Evolutionary conservation across 2,797 vertebrate species (phyloP), one percentile per base, ranked within the genome.

Genomic region (Sylvilagus floridanus): DNA sequence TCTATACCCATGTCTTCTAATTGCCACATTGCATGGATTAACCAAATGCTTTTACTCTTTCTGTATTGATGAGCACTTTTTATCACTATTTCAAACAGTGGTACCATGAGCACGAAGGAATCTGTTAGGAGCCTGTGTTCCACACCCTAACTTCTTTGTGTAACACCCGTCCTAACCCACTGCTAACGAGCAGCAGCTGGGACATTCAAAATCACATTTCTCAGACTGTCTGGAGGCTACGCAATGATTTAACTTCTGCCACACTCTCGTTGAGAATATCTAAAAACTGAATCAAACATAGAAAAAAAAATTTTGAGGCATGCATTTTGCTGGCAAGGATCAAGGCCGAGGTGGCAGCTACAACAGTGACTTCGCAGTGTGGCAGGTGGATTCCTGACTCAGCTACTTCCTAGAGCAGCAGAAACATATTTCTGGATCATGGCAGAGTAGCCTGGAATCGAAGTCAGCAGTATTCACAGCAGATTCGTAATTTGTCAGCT

Each of bases 381-480:
- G 19, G 73, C 69, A 17, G 30, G 73, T 85, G 71, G 75, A 90
- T 54, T 85, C 90, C 97, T 96, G 94, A 96, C 26, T 95, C 92
- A 96, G 96, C 94, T 86, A 73, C 88, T 94, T 94, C 65, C 82
- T 26, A 11, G 62, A 90, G 83, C 65, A 90, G 84, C 68, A 28
- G 42, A 37, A 32, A 73, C 79, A 35, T 82, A 68, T 96, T 96
- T 96, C 95, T 96, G 82, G 89, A 87, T 87, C 84, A 71, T 35
- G 81, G 89, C 91, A 95, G 81, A 69, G 47, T 17, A 79, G 72
- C 52, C 81, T 66, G 14, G 54, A 72, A 84, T 76, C 52, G 63
- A 94, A 93, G 91, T 97, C 95, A 96, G 90, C 95, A 92, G 28
- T 91, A 90, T 83, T 88, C 76, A 62, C 75, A 72, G 69, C 32